These are phyloP conservation scores for Pseudorhiza aurosa DNA, from an alignment of 30 jellyfish, hydroid and myxozoan genomes.

Conservation along the genomic window DNA sequence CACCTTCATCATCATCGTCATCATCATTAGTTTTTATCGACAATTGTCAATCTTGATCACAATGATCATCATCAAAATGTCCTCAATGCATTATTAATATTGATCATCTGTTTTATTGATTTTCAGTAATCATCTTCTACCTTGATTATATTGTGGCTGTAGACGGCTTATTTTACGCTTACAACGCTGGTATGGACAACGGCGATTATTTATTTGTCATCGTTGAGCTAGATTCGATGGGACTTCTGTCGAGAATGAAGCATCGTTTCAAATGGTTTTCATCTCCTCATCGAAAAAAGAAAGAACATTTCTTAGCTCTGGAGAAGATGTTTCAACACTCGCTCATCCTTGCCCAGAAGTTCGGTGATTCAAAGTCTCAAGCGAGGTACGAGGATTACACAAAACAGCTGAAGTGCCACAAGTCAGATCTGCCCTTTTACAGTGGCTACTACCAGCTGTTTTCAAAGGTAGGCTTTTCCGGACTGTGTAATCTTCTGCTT, in stretches of 20 bases:
- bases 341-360: background rate
- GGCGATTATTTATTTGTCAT: conserved; percentile 49
- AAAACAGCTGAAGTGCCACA: background rate
- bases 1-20: too few species aligned
- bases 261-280: conserved; percentile 47
- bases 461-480: background rate
- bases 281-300: background rate
- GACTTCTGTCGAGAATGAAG: background rate
- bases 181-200: conserved; percentile 43
- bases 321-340: background rate
- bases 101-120: background rate
- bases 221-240: conserved; percentile 22
- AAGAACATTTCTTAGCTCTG: background rate
- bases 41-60: too few species aligned
- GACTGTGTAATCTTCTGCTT: too few species aligned
- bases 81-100: too few species aligned
- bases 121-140: conserved; percentile 57
- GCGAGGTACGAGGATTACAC: conserved; percentile 3
- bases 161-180: conserved; percentile 57
- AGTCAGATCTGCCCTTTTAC: background rate
- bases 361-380: background rate
- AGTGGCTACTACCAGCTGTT: background rate
- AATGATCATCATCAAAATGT: too few species aligned
- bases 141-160: conserved; percentile 40
- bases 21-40: too few species aligned